These are phyloP conservation scores for Pasiphila rectangulata DNA, from an alignment of 2,888 invertebrate species.

Conservation along the genomic window DNA sequence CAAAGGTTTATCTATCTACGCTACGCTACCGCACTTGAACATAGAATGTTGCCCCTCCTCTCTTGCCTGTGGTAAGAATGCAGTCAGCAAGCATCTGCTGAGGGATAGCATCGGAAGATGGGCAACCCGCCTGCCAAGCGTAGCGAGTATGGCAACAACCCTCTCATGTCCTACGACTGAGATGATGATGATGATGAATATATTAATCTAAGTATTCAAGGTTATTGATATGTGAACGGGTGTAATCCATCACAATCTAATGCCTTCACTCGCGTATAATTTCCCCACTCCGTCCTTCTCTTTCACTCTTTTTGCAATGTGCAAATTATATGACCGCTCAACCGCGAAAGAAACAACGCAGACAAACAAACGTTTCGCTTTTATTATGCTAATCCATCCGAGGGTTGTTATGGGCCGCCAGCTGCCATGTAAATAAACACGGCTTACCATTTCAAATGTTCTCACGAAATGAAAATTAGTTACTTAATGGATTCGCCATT, in stretches of 20 bases:
- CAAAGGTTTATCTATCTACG: too few species aligned
- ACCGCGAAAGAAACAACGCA: constrained; percentile 19
- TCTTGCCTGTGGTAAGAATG: too few species aligned
- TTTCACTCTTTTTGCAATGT: constrained; percentile 14
- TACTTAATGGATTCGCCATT: too few species aligned
- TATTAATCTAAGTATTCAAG: too few species aligned
- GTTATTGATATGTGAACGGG: not conserved
- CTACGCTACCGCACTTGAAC: too few species aligned
- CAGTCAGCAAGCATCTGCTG: too few species aligned
- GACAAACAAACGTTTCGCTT: constrained; percentile 23
- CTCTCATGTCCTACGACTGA: too few species aligned
- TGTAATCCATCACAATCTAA: not conserved
- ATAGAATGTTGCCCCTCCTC: too few species aligned
- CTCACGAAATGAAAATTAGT: not conserved
- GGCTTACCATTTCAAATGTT: constrained; percentile 8
- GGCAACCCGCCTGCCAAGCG: too few species aligned
- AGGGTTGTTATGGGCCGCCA: constrained; percentile 16
- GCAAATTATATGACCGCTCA: constrained; percentile 10
- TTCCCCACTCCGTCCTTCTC: constrained; percentile 3
- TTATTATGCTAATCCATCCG: constrained; percentile 21
- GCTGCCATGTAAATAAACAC: constrained; percentile 15
- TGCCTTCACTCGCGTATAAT: constrained; percentile 5
- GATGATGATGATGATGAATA: too few species aligned
- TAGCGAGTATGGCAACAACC: too few species aligned
- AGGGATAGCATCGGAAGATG: too few species aligned